Conservation (phyloP, 2,888 invertebrate species). For the Heliconius ethilla region DNA sequence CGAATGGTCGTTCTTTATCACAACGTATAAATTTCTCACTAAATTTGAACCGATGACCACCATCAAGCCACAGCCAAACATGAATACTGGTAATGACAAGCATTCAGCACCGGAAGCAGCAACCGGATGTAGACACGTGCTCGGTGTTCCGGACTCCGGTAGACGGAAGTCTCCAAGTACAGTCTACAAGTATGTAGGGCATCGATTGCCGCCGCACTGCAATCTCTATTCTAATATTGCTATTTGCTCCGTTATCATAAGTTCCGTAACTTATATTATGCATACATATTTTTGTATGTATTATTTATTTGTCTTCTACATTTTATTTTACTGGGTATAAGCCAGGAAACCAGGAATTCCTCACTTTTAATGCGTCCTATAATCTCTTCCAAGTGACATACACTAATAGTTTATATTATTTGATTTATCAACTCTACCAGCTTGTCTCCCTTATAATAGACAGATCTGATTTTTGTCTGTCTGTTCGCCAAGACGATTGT, state of each 20-base stretch:
- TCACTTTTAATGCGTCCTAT: too few relatives aligned
- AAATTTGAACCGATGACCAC: background rate
- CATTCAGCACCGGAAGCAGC: background rate
- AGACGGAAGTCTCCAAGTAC: background rate
- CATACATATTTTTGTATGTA: background rate
- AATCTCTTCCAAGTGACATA: background rate
- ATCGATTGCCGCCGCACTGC: constrained; percentile 30
- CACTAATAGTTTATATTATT: too few relatives aligned
- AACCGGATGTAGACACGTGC: constrained; percentile 22
- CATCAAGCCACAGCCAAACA: background rate
- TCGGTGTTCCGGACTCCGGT: constrained; percentile 5
- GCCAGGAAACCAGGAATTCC: too few relatives aligned
- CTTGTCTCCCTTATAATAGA: background rate
- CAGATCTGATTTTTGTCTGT: background rate
- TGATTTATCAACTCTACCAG: too few relatives aligned
- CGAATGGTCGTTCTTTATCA: background rate
- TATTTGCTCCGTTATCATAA: background rate
- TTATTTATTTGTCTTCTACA: background rate
- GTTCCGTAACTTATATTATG: background rate
- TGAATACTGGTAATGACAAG: background rate
- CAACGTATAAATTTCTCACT: background rate
- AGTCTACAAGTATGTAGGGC: constrained; percentile 24
- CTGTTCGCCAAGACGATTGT: background rate
- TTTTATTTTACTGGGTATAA: background rate
- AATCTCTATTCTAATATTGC: constrained; percentile 28